Conservation (phyloP, 2,797 vertebrate genomes). For the Pteropus rufus region DNA sequence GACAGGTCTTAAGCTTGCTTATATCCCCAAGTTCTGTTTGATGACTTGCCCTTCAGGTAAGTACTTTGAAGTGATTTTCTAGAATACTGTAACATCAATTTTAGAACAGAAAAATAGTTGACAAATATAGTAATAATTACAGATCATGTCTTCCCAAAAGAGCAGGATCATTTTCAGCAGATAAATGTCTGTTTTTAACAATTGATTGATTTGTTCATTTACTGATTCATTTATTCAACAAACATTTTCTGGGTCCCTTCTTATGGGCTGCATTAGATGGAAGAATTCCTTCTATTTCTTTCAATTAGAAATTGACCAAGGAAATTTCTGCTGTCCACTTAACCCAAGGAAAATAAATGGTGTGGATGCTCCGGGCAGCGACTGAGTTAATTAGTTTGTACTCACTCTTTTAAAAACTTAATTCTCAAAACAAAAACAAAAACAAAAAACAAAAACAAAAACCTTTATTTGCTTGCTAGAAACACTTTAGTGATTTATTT, state of each 20-base stretch:
- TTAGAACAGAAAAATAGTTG: background rate
- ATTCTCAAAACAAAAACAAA: background rate
- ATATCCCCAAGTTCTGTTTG: background rate
- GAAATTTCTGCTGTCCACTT: background rate
- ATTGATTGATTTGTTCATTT: slow-evolving; percentile 3
- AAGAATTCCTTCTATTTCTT: background rate
- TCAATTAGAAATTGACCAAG: background rate
- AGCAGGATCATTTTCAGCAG: background rate
- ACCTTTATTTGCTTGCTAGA: background rate
- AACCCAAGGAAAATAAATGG: background rate
- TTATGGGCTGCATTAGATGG: background rate
- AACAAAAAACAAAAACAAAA: too few species aligned
- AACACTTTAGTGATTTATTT: slow-evolving; percentile 34
- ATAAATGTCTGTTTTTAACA: background rate
- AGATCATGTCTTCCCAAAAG: background rate
- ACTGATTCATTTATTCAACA: slow-evolving; percentile 35
- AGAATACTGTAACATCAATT: background rate
- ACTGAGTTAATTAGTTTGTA: slow-evolving; percentile 24
- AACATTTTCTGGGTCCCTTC: background rate
- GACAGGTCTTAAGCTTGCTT: background rate
- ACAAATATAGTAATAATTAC: background rate
- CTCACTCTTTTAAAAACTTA: slow-evolving; percentile 4
- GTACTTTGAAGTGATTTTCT: background rate
- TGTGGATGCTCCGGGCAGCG: background rate
- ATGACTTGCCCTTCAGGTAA: background rate